A percentile compares a stretch with the other conserved stretches of the same genome.
Conservation (phyloP, 2,888 invertebrate species). For the Cheilosia grossa region DNA sequence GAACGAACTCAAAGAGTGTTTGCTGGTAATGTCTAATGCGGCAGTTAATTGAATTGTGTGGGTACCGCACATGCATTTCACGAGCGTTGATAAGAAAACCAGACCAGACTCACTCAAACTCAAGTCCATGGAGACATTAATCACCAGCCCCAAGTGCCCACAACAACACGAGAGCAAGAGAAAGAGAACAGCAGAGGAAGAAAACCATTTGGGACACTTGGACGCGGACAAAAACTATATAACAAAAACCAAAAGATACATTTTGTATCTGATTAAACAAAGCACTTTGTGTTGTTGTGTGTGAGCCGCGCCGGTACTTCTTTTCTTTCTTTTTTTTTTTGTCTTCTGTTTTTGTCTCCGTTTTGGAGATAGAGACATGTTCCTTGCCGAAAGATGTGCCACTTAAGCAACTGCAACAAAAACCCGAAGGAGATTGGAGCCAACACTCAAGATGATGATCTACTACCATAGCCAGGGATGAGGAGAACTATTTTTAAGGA, state of each 20-base stretch:
- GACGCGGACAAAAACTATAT: conserved; percentile 54
- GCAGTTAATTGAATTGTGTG: conserved; percentile 75
- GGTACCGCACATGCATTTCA: conserved; percentile 71
- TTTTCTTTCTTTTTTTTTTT: background rate
- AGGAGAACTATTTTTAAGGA: conserved; percentile 59
- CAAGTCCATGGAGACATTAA: conserved; percentile 71
- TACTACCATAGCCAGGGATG: conserved; percentile 48
- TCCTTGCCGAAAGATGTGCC: conserved; percentile 62
- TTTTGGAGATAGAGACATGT: conserved; percentile 52
- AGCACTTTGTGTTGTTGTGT: conserved; percentile 69
- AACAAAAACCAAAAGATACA: conserved; percentile 70
- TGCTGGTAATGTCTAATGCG: conserved; percentile 65
- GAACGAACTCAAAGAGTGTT: conserved; percentile 50
- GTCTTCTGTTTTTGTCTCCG: conserved; percentile 16
- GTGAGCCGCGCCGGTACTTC: background rate
- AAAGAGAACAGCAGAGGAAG: background rate
- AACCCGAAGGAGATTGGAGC: conserved; percentile 65
- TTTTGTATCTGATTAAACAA: conserved; percentile 74
- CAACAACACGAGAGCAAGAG: conserved; percentile 19
- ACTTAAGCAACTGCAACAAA: conserved; percentile 52
- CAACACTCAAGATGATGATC: conserved; percentile 73
- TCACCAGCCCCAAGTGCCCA: conserved; percentile 53
- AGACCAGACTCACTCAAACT: conserved; percentile 64
- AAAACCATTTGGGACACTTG: conserved; percentile 72
- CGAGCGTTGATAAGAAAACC: conserved; percentile 69